These are phyloP conservation scores for Dissostichus mawsoni DNA, from an alignment of 2,113 vertebrate species.

Conservation along the genomic window DNA sequence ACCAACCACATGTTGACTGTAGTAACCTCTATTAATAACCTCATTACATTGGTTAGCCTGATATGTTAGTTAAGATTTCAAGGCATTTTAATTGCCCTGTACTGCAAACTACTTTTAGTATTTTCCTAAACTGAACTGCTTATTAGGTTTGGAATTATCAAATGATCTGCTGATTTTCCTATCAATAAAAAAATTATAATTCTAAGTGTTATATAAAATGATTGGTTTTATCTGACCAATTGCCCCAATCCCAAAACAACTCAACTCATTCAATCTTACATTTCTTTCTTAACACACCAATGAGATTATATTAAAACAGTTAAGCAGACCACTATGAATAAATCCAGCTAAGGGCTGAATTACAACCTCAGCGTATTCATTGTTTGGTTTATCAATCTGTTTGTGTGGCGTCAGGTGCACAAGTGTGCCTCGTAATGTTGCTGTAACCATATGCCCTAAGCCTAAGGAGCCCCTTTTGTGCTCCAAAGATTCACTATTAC, in stretches of 20 bases:
- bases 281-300: constrained; percentile 4
- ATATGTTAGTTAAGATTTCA: too few species aligned
- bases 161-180: background rate
- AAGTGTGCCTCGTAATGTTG: constrained; percentile 50
- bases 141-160: background rate
- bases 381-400: constrained; percentile 45
- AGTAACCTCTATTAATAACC: too few species aligned
- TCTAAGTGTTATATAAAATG: too few species aligned
- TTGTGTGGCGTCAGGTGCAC: constrained; percentile 70
- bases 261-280: background rate
- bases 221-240: too few species aligned
- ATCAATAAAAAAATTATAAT: background rate
- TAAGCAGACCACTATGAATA: constrained; percentile 32
- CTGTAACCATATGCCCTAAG: constrained; percentile 60
- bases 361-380: constrained; percentile 38
- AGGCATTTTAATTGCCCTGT: too few species aligned
- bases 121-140: too few species aligned
- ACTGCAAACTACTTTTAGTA: too few species aligned
- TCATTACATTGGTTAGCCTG: too few species aligned
- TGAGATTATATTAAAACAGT: constrained; percentile 32
- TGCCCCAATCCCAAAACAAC: too few species aligned
- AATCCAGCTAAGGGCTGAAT: constrained; percentile 44
- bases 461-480: constrained; percentile 64
- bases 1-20: background rate
- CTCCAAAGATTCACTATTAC: constrained; percentile 67